Evolutionary conservation across 1,140 invertebrate genomes (phyloP).

Genomic region (Heliothis virescens): DNA sequence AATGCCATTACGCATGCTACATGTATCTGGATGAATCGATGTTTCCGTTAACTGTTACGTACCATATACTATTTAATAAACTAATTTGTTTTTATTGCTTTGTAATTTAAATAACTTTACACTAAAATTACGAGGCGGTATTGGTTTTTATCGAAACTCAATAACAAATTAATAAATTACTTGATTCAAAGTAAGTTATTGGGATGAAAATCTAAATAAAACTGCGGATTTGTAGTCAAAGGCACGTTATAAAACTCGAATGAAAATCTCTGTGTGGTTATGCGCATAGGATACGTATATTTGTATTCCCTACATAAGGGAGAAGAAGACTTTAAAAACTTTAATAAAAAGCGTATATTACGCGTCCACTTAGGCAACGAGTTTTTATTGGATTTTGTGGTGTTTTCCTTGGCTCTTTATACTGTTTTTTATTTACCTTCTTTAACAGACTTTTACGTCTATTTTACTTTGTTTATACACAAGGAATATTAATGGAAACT

Average conservation of each 20-base stretch:
- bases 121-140: too few species aligned
- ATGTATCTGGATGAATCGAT: background rate
- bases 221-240: slow-evolving; percentile 38
- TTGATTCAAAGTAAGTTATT: slow-evolving; percentile 6
- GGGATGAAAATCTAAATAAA: slow-evolving; percentile 13
- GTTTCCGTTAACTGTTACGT: background rate
- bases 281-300: slow-evolving; percentile 57
- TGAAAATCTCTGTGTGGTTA: slow-evolving; percentile 62
- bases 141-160: background rate
- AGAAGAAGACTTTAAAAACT: slow-evolving; percentile 63
- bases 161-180: slow-evolving; percentile 11
- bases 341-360: slow-evolving; percentile 69
- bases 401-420: slow-evolving; percentile 10
- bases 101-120: too few species aligned
- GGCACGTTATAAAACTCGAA: slow-evolving; percentile 62
- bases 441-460: background rate
- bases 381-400: slow-evolving; percentile 51
- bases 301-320: slow-evolving; percentile 67
- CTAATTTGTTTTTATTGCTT: too few species aligned
- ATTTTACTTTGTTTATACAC: background rate
- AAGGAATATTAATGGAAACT: background rate
- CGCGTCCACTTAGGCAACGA: slow-evolving; percentile 54
- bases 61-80: too few species aligned
- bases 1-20: slow-evolving; percentile 1
- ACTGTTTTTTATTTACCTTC: background rate